These are phyloP conservation scores for Disparrhopalites patrizii DNA, from an alignment of 2,888 invertebrate genomes.

Conservation along the genomic window DNA sequence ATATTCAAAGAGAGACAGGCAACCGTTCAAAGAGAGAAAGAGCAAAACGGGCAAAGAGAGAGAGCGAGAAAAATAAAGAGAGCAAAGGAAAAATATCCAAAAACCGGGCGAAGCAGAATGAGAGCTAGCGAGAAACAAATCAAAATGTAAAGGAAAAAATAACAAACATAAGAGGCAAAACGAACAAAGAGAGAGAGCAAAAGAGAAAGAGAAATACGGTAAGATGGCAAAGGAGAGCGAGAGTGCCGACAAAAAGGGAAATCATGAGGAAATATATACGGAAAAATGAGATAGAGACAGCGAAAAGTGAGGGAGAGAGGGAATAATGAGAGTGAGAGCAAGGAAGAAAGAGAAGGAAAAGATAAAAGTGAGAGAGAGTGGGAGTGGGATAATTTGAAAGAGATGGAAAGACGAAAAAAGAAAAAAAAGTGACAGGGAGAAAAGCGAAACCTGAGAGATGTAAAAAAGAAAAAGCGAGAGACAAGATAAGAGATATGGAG, in stretches of 20 bases:
- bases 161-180: background rate
- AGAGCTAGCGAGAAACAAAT: background rate
- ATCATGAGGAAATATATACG: background rate
- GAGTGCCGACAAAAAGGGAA: background rate
- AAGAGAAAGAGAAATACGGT: background rate
- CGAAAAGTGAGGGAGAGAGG: too few species aligned
- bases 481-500: too few species aligned
- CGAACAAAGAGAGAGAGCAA: background rate
- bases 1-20: background rate
- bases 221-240: background rate
- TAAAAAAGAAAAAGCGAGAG: too few species aligned
- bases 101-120: background rate
- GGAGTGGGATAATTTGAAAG: too few species aligned
- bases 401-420: too few species aligned
- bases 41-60: background rate
- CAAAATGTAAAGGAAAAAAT: background rate
- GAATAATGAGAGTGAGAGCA: too few species aligned
- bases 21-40: background rate
- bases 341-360: too few species aligned
- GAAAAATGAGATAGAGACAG: background rate
- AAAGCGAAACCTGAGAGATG: too few species aligned
- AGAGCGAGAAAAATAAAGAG: too few species aligned
- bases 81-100: too few species aligned
- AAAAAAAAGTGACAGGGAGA: too few species aligned
- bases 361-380: constrained; percentile 4